Base-by-base conservation (phyloP, 2,888 invertebrate species). In the Gonocerus acuteangulatus region DNA sequence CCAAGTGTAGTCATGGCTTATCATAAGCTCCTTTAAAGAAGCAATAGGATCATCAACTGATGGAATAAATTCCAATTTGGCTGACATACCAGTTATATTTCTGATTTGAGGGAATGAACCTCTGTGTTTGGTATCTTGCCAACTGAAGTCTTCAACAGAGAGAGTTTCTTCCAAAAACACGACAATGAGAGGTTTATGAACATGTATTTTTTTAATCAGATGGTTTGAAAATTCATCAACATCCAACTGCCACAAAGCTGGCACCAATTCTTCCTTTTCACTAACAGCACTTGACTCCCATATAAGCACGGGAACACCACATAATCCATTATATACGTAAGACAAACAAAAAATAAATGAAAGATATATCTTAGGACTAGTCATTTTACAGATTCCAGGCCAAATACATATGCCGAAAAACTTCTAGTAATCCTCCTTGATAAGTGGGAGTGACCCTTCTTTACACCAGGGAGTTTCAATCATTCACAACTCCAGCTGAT, bases 81-180 rank as follows among this genome's bases (percentile, higher is more conserved):
- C 65, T 19, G 66, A 60, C 62, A 63, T 65, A 19, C 61, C 62
- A 15, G 65, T 66, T 32, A 69, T 65, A 58, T 67, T 65, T 49
- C 66, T 62, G 15, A 69, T 32, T 47, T 65, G 62, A 42, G 68
- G 67, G 48, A 67, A 69, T 32, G 66, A 63, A 1, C 67, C 66
- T 18, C 65, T 62, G 7, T 77, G 77, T 11, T 76, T 74, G 47
- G 70, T 70, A 66, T 75, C 76, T 71, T 78, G 78, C 61, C 73
- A 72, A 2, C 78, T 79, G 58, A 83, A 77, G 73, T 83, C 82
- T 70, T 83, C 83, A 1, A 78, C 75, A 15, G 82, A 82, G 1
- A 83, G 69, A 7, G 77, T 78, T 63, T 79, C 74, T 60, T 78
- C 80, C 27, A 77, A 71, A 68, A 80, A 81, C n/a, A 81, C 73